Evolutionary conservation across 2,113 vertebrate species (phyloP).

Genomic region (Cheirogaleus medius): DNA sequence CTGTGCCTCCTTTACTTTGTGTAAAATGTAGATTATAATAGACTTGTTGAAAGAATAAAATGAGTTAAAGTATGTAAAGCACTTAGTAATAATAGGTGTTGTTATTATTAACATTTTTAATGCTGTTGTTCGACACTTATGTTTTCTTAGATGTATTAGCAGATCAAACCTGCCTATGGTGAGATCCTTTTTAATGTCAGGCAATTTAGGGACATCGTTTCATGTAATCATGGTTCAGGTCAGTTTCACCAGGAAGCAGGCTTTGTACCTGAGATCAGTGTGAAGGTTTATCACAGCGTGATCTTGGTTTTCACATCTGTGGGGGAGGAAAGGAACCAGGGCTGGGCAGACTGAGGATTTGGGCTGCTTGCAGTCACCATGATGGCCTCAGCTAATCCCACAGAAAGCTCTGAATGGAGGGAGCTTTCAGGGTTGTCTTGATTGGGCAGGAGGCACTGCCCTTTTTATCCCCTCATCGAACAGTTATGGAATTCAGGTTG

Average conservation of each 20-base stretch:
- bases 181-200: background rate
- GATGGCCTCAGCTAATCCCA: background rate
- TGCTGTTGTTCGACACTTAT: background rate
- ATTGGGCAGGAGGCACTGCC: background rate
- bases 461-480: background rate
- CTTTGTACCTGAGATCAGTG: background rate
- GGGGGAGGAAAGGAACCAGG: background rate
- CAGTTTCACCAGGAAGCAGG: background rate
- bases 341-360: background rate
- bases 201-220: background rate
- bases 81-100: conserved; percentile 28
- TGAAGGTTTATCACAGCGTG: background rate
- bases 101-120: conserved; percentile 3
- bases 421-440: background rate
- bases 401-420: background rate
- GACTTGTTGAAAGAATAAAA: conserved; percentile 50
- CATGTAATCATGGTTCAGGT: background rate
- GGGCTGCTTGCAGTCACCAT: background rate
- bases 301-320: background rate
- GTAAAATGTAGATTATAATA: conserved; percentile 48
- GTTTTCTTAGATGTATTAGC: background rate
- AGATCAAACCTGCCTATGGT: background rate
- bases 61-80: conserved; percentile 35
- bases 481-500: background rate
- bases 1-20: conserved; percentile 49